Evolutionary conservation across 2,797 vertebrate genomes (phyloP).

Genomic region (Brachymystax lenok): DNA sequence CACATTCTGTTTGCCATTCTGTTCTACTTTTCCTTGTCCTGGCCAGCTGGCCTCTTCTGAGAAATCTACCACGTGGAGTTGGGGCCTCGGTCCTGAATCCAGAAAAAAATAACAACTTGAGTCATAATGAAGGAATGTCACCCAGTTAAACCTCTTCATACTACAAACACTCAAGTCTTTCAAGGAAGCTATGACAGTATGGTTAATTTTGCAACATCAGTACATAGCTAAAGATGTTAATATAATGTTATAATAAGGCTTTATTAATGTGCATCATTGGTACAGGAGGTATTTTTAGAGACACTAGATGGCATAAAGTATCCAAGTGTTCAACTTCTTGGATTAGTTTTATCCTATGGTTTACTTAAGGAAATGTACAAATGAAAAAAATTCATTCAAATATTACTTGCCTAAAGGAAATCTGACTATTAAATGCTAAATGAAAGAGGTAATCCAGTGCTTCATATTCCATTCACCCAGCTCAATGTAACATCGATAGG

Average conservation of each 20-base stretch:
- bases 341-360: not conserved
- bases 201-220: no score
- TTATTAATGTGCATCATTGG: no score
- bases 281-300: not conserved
- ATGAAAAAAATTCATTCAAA: no score
- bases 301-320: not conserved
- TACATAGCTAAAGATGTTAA: no score
- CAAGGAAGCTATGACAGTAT: no score
- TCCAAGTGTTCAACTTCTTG: no score
- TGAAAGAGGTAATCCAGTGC: not conserved
- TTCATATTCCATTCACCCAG: no score
- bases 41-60: slow-evolving; percentile 24
- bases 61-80: slow-evolving; percentile 86
- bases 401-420: no score
- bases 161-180: no score
- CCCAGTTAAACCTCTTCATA: not conserved
- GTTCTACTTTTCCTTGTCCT: slow-evolving; percentile 32
- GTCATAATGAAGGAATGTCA: not conserved
- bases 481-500: no score
- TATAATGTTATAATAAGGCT: no score
- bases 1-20: slow-evolving; percentile 6
- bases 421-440: not conserved
- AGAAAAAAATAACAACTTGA: slow-evolving; percentile 17
- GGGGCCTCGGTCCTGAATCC: slow-evolving; percentile 83
- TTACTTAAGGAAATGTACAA: no score